Base-by-base conservation (phyloP, 2,888 invertebrate species). In the Cerceris ruficornis region DNA sequence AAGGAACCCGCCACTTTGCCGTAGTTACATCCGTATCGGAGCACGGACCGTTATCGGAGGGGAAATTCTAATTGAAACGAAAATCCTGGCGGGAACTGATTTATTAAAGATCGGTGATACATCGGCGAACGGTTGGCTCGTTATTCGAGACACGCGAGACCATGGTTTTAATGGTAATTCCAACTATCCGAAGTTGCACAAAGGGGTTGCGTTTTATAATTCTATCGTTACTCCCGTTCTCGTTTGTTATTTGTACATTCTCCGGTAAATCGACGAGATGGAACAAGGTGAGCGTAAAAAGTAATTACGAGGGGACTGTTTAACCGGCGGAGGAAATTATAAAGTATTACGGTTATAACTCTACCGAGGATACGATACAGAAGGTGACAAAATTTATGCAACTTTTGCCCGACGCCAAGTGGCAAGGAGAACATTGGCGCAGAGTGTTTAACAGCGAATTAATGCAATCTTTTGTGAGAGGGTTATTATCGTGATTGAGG, bases 401-500 rank as follows among this genome's bases (percentile, higher is more conserved):
- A 71, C 49, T 64, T 67, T 64, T 54, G 39, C 43, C 9, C 13
- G 11, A n/a, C 28, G 49, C 49, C 54, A 46, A 42, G n/a, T 42
- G 59, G 43, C 43, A n/a, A 39, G 43, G 28, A 54, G 54, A 73
- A 67, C 68, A 73, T 68, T 28, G 59, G 52, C 69, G 13, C 42
- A 28, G 43, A 9, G 46, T 69, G 59, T 70, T 80, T 79, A 79
- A 74, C 64, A 64, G 64, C 42, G 74, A 62, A 74, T 67, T 79
- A 79, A 74, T 64, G 69, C 80, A 64, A 64, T 66, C 79, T 70
- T 79, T 80, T 79, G 79, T 80, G 74, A 28, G 55, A 46, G 52
- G 62, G 64, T 79, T 74, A 70, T 78, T 80, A 80, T 79, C 69
- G n/a, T 70, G 74, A 80, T 80, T 57, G 79, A 74, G 79, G 67